phyloP scores from a whole-genome alignment of 2,113 vertebrate genomes.

The Erythrocercus mccallii region DNA sequence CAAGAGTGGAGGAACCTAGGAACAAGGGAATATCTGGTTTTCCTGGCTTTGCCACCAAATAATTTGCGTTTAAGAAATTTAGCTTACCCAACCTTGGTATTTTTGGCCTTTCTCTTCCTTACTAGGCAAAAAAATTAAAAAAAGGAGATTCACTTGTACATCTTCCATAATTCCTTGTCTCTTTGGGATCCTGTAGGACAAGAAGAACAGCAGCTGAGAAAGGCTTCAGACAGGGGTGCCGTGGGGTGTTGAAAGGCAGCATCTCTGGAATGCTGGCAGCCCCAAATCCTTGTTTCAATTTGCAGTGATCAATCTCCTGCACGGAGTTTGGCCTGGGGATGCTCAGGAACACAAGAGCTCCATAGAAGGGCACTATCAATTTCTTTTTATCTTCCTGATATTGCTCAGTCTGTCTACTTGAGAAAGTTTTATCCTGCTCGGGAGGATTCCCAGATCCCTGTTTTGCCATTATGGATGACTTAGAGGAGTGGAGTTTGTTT shows the following conservation, averaged over 20 bases:
- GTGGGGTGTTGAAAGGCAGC: not conserved
- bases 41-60: not conserved
- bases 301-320: not conserved
- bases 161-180: not conserved
- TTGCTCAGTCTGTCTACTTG: slow-evolving; percentile 39
- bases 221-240: not conserved
- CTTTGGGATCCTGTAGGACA: not conserved
- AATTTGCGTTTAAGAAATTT: not conserved
- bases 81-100: rapidly evolving
- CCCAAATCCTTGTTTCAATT: not conserved
- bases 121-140: not conserved
- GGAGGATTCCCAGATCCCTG: slow-evolving; percentile 4
- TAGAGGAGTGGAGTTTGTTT: not conserved
- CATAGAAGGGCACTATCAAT: not conserved
- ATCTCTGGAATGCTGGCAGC: not conserved
- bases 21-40: not conserved
- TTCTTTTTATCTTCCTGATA: slow-evolving; percentile 32
- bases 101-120: not conserved
- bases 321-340: not conserved
- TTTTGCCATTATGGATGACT: not conserved
- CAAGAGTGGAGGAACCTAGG: not conserved
- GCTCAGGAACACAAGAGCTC: not conserved
- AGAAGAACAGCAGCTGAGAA: not conserved
- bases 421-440: slow-evolving; percentile 12
- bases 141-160: rapidly evolving